A percentile compares a stretch with the other conserved stretches of the same genome.
phyloP scores from a whole-genome alignment of 2,797 vertebrate genomes.

The Meda fulgida region DNA sequence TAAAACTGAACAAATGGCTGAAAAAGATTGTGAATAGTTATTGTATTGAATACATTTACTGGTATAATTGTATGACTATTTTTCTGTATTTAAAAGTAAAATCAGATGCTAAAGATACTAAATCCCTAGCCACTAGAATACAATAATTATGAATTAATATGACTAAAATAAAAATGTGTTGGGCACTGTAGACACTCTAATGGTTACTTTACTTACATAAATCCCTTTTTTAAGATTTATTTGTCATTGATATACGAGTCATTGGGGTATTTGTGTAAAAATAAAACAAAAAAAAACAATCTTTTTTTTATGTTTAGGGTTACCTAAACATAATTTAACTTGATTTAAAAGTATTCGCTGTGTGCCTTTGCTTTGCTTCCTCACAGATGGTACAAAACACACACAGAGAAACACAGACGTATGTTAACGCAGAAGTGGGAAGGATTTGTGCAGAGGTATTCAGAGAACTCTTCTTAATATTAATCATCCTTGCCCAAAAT shows the following conservation, averaged over 20 bases:
- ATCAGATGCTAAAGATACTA: not conserved
- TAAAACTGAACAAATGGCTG: not conserved
- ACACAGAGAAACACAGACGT: conserved; percentile 20
- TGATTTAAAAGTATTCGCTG: conserved; percentile 40
- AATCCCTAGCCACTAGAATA: not conserved
- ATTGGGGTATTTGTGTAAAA: not conserved
- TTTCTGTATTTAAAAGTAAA: not conserved
- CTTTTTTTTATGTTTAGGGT: no score
- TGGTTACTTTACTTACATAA: not conserved
- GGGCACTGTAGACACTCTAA: not conserved
- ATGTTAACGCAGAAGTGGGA: conserved; percentile 15
- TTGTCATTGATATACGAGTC: not conserved
- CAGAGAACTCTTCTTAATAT: conserved; percentile 63
- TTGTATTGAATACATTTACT: not conserved
- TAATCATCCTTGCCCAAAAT: conserved; percentile 65
- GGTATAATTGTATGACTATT: not conserved
- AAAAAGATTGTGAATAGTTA: not conserved
- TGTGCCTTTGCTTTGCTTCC: conserved; percentile 44
- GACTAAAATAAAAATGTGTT: not conserved
- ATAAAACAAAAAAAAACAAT: no score
- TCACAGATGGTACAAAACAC: conserved; percentile 38
- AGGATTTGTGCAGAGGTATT: conserved; percentile 56
- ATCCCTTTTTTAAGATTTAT: not conserved
- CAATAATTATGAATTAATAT: not conserved
- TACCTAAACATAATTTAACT: conserved; percentile 25